Conservation (phyloP, 1,140 invertebrate species). For the Bombyx mori region DNA sequence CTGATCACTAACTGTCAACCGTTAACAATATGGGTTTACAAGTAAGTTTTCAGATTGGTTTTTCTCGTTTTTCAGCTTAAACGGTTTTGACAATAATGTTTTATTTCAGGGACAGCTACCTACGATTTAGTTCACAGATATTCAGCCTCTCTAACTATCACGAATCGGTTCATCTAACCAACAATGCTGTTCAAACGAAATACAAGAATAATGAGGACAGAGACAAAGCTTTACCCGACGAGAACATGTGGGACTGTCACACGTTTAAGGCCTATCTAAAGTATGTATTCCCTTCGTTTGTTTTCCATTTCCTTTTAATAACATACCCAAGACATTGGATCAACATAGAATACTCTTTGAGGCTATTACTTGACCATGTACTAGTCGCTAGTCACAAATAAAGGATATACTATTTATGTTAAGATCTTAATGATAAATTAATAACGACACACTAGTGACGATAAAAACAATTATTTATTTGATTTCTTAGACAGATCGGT, state of each 20-base stretch:
- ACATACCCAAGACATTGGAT: too few species aligned
- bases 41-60: slow-evolving; percentile 66
- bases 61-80: too few species aligned
- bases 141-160: slow-evolving; percentile 92
- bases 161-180: slow-evolving; percentile 93
- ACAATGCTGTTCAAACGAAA: slow-evolving; percentile 93
- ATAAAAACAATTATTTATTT: not conserved
- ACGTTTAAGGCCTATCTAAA: slow-evolving; percentile 82
- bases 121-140: slow-evolving; percentile 93
- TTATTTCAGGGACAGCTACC: slow-evolving; percentile 83
- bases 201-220: slow-evolving; percentile 86
- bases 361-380: too few species aligned
- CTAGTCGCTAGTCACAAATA: too few species aligned
- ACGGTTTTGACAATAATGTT: slow-evolving; percentile 3
- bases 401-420: too few species aligned
- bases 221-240: slow-evolving; percentile 81
- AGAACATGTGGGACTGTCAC: slow-evolving; percentile 92
- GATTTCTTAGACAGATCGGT: slow-evolving; percentile 74
- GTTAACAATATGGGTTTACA: slow-evolving; percentile 94
- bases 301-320: too few species aligned
- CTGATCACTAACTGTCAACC: slow-evolving; percentile 91
- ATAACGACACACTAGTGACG: too few species aligned
- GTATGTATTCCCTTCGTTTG: slow-evolving; percentile 27
- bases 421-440: too few species aligned
- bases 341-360: too few species aligned